Evolutionary conservation across 2,888 invertebrate genomes (phyloP), one percentile per base, ranked within the genome.

Genomic region (Polymixis flavicincta): DNA sequence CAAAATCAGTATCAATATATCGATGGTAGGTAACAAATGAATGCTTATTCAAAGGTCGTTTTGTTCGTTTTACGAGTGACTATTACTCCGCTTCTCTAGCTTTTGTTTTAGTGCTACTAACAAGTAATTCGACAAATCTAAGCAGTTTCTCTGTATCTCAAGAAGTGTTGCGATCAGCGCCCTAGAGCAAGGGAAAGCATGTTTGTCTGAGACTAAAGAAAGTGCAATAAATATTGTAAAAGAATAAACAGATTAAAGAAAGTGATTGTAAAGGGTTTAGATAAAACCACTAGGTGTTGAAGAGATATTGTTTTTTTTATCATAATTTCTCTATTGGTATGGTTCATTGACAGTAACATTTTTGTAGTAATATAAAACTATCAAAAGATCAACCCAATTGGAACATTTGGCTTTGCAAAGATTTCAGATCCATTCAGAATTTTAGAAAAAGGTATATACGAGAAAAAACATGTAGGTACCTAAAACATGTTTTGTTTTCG

Each of bases 111-210:
- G 2, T 22, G 14, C 50, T 52, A 13, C 17, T 48, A 19, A 37
- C 54, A 32, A 32, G 22, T 28, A 25, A n/a, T 42, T 9, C 22
- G 17, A 64, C 19, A 45, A 52, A 52, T 25, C 50, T 28, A 55
- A 17, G 14, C 3, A 19, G 14, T 55, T 5, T 32, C 11, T 25
- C 17, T 76, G 52, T 25, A 25, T 32, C 11, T 45, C 25, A 17
- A 52, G 11, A 57, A 63, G 50, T 57, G 32, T 57, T 55, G 22
- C 64, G 57, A 71, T 1, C 50, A 19, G n/a, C n/a, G 42, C 68
- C 67, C 42, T 76, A 14, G 13, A 69, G 65, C 60, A 54, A 69
- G 55, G 52, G 68, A 82, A 82, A 82, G 64, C 55, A 45, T 55
- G 61, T 50, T 67, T 32, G 32, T 60, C 32, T 52, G 13, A 57